Evolutionary conservation across 2,113 vertebrate species (phyloP).

Genomic region (Pelodiscus sinensis): DNA sequence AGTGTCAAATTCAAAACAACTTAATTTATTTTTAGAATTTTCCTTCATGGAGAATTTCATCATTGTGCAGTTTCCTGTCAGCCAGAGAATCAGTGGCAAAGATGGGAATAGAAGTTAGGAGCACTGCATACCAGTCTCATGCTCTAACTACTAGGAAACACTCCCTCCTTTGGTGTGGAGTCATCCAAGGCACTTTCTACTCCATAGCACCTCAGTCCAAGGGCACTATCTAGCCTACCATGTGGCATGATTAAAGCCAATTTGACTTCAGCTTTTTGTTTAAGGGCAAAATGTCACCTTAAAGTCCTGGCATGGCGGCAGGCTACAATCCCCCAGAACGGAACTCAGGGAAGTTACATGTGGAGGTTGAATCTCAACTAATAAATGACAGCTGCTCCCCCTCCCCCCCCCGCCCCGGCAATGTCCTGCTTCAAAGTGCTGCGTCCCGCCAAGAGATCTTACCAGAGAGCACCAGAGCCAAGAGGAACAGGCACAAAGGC

Average conservation of each 20-base stretch:
- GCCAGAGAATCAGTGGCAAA: background rate
- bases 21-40: background rate
- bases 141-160: background rate
- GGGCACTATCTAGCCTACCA: background rate
- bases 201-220: background rate
- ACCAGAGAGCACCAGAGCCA: constrained; percentile 40
- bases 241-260: background rate
- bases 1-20: background rate
- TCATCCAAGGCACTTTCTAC: background rate
- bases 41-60: background rate
- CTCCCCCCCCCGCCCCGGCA: background rate
- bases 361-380: background rate
- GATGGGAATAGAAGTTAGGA: background rate
- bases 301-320: background rate
- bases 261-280: background rate
- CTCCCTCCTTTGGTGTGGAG: background rate
- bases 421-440: background rate
- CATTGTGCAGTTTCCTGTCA: background rate
- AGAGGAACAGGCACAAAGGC: rapidly evolving
- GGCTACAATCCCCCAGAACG: background rate
- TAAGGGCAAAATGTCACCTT: background rate
- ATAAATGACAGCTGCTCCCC: rapidly evolving
- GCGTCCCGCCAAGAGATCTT: background rate
- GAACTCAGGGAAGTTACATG: background rate
- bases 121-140: background rate